Conservation (phyloP, 2,113 vertebrate genomes). For the Deroptyus accipitrinus region DNA sequence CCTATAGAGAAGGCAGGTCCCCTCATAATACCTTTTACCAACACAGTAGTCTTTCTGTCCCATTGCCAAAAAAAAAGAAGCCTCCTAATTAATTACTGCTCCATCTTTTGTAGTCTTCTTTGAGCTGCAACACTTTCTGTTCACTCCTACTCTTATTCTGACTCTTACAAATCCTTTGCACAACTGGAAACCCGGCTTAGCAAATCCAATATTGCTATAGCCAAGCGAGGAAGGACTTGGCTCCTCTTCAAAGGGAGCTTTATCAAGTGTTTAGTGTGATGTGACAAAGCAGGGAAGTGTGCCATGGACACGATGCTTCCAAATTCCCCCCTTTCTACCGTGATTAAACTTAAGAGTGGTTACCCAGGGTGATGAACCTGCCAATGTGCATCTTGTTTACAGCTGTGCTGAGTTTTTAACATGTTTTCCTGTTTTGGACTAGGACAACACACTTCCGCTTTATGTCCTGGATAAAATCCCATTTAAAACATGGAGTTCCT, state of each 20-base stretch:
- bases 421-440: background rate
- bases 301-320: background rate
- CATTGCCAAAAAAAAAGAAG: background rate
- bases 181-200: background rate
- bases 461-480: background rate
- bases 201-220: background rate
- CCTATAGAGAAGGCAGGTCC: background rate
- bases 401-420: background rate
- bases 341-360: background rate
- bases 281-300: constrained; percentile 49
- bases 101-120: background rate
- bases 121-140: background rate
- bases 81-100: constrained; percentile 1
- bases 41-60: background rate
- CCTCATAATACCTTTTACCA: background rate
- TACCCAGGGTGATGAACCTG: background rate
- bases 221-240: constrained; percentile 26
- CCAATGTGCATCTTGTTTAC: background rate
- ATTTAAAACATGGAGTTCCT: background rate
- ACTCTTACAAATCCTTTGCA: background rate
- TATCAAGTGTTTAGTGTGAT: constrained; percentile 20
- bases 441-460: background rate
- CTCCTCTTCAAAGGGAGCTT: constrained; percentile 56
- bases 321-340: constrained; percentile 3
- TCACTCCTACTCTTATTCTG: background rate